Evolutionary conservation across 1,140 invertebrate species (phyloP).

Genomic region (Zaprionus lachaisei): DNA sequence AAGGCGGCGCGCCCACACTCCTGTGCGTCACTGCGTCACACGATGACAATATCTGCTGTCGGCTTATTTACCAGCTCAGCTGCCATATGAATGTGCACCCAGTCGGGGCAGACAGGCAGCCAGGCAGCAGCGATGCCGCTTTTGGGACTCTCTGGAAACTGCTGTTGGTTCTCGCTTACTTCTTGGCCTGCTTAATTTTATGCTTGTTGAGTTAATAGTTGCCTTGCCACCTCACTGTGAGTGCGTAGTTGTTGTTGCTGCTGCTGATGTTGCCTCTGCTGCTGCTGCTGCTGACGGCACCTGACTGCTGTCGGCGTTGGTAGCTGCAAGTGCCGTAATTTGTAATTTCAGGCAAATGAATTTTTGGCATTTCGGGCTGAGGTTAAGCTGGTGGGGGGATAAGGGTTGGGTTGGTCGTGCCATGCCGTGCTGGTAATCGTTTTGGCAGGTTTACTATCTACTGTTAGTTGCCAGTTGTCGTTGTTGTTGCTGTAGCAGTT

Average conservation of each 20-base stretch:
- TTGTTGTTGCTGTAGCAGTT: slow-evolving; percentile 6
- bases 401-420: slow-evolving; percentile 8
- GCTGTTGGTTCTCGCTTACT: slow-evolving; percentile 26
- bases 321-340: slow-evolving; percentile 78
- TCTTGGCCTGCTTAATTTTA: slow-evolving; percentile 74
- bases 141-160: not conserved
- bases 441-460: slow-evolving; percentile 59
- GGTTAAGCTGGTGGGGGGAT: slow-evolving; percentile 3
- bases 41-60: slow-evolving; percentile 73
- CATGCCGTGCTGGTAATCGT: slow-evolving; percentile 48
- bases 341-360: slow-evolving; percentile 82
- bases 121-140: not conserved
- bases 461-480: slow-evolving; percentile 7
- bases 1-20: slow-evolving; percentile 3
- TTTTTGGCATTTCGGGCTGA: slow-evolving; percentile 68
- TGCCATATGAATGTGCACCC: slow-evolving; percentile 46
- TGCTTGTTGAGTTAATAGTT: slow-evolving; percentile 83
- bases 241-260: slow-evolving; percentile 38
- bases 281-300: slow-evolving; percentile 9
- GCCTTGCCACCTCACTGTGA: slow-evolving; percentile 53
- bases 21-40: slow-evolving; percentile 53
- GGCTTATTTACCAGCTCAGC: slow-evolving; percentile 71
- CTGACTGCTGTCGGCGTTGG: slow-evolving; percentile 21
- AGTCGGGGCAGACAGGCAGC: not conserved
- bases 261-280: not conserved